These are phyloP conservation scores for Cebus imitator DNA, from an alignment of 2,113 vertebrate species.

Conservation along the genomic window DNA sequence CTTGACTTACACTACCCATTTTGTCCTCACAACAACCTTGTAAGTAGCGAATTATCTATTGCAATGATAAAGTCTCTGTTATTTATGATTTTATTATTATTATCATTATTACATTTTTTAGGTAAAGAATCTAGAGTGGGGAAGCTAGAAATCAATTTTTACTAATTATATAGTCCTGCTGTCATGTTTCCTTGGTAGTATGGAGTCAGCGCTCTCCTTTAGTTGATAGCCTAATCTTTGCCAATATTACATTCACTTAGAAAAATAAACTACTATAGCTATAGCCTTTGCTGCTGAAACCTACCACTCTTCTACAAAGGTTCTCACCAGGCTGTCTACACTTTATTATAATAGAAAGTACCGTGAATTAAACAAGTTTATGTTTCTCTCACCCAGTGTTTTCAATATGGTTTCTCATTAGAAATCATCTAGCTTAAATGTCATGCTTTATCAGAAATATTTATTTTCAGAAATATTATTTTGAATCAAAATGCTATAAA, in stretches of 20 bases:
- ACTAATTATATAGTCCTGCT: background rate
- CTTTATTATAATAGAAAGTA: background rate
- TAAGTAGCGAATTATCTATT: background rate
- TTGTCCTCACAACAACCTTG: background rate
- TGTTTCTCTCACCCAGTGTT: background rate
- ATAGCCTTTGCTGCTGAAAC: background rate
- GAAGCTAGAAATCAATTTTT: background rate
- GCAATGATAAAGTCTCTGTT: background rate
- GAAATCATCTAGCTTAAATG: background rate
- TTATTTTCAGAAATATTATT: background rate
- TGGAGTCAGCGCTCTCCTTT: background rate
- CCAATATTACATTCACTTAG: background rate
- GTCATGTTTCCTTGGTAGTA: background rate
- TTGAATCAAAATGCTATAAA: background rate
- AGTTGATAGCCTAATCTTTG: background rate
- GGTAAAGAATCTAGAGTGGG: background rate
- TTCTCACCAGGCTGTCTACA: background rate
- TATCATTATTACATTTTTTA: background rate
- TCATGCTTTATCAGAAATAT: background rate
- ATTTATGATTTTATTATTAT: background rate
- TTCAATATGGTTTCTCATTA: background rate
- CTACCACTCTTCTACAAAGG: background rate
- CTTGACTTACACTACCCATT: background rate
- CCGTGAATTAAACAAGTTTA: background rate
- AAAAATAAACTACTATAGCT: background rate